Conservation (phyloP, 2,113 vertebrate species). For the Podarcis raffonei region DNA sequence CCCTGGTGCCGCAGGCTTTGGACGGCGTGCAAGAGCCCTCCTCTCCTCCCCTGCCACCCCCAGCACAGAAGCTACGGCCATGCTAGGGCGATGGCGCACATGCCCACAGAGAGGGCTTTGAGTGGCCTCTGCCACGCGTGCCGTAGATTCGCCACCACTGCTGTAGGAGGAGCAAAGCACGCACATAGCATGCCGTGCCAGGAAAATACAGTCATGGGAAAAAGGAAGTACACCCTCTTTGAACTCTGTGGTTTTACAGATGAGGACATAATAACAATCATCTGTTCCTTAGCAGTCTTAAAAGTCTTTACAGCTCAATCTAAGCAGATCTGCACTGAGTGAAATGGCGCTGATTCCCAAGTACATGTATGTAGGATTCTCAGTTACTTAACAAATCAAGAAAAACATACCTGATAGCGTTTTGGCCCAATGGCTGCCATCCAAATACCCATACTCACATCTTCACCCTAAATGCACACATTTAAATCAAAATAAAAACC, state of each 20-base stretch:
- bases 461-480: constrained; percentile 85
- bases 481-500: constrained; percentile 36
- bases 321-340: not conserved
- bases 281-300: too few species aligned
- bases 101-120: not conserved
- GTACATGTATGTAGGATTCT: not conserved
- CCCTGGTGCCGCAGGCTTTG: too few species aligned
- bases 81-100: too few species aligned
- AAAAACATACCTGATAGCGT: constrained; percentile 85
- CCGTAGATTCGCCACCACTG: too few species aligned
- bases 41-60: too few species aligned
- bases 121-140: not conserved
- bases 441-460: constrained; percentile 99
- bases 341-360: not conserved
- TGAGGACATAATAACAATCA: not conserved
- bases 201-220: not conserved
- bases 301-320: not conserved
- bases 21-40: too few species aligned
- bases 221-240: not conserved
- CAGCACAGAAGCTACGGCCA: too few species aligned
- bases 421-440: constrained; percentile 95
- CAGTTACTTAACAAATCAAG: not conserved
- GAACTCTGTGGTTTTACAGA: not conserved
- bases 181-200: not conserved
- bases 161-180: not conserved